Base-by-base conservation (phyloP, 2,113 vertebrate genomes). In the Willisornis vidua region DNA sequence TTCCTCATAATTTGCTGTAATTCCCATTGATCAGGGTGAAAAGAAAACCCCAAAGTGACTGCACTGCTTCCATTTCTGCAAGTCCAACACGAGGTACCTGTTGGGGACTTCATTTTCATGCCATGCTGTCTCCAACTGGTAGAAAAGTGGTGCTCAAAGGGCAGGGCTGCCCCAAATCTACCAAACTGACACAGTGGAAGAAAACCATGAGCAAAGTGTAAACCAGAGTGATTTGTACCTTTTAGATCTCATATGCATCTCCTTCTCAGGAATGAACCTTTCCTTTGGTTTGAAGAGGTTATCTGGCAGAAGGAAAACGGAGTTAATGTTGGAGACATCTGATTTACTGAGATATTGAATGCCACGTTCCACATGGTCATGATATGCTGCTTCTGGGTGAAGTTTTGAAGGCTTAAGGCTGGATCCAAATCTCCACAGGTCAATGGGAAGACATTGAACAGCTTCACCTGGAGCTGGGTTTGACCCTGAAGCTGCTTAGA, bases 231-330 rank as follows among this genome's bases (percentile, higher is more conserved):
- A 5, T 65, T 66, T n/a, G 33, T 98, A 99, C 99, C 98, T 98
- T 97, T 98, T 98, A 8, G 98, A 98, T 93, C 98, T 96, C 96
- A 96, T 98, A 23, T 98, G 98, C 97, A 97, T 98, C 96, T 99
- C 98, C 95, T 98, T 99, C 94, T 98, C 98, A 2, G 97, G 97
- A 96, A 98, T 98, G 94, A 81, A 97, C 96, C 98, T 98, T 75
- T 99, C 98, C 95, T 98, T 98, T 90, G 98, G 98, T 96, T 98
- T 98, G 94, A 98, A 98, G 97, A 98, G 97, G 97, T 99, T 99
- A 97, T 99, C 99, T 99, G 96, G 91, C 86, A 97, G 89, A 79
- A 95, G 14, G 66, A 83, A 96, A 86, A 93, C 4, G 67, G 45
- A 79, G 12, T 95, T 91, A 68, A 28, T 5, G 10, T 14, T 52